Evolutionary conservation across 2,888 invertebrate genomes (phyloP).

Genomic region (Proisotoma minuta): DNA sequence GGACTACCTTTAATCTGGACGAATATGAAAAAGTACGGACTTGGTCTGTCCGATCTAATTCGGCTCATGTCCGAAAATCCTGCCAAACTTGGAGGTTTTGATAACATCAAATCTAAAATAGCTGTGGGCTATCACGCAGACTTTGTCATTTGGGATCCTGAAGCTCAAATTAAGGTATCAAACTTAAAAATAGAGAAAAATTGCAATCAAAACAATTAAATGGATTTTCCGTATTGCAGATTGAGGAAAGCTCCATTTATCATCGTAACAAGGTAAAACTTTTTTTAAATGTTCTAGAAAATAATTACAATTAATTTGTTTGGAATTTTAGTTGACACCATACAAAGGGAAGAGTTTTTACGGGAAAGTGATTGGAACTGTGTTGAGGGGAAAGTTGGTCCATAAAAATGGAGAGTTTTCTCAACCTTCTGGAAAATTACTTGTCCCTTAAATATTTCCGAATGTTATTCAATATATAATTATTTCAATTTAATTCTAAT

Average conservation of each 20-base stretch:
- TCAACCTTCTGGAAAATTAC: slow-evolving; percentile 54
- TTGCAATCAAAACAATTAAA: background rate
- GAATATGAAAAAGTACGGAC: slow-evolving; percentile 56
- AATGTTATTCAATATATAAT: background rate
- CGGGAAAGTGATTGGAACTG: slow-evolving; percentile 63
- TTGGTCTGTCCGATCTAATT: slow-evolving; percentile 57
- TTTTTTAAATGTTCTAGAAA: slow-evolving; percentile 1
- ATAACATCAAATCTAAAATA: slow-evolving; percentile 61
- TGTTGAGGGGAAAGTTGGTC: slow-evolving; percentile 62
- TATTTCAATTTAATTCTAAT: background rate
- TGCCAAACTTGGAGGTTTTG: slow-evolving; percentile 61
- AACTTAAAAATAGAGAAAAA: slow-evolving; percentile 4
- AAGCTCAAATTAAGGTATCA: slow-evolving; percentile 58
- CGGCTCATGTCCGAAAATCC: slow-evolving; percentile 61
- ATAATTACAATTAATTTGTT: background rate
- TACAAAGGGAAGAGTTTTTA: slow-evolving; percentile 60
- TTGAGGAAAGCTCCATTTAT: slow-evolving; percentile 56
- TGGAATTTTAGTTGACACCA: slow-evolving; percentile 58
- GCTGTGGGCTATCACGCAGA: slow-evolving; percentile 65
- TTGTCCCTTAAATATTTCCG: slow-evolving; percentile 49
- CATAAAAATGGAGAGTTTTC: slow-evolving; percentile 54
- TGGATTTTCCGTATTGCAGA: slow-evolving; percentile 45
- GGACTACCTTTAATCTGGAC: slow-evolving; percentile 68
- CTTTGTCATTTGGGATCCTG: slow-evolving; percentile 66
- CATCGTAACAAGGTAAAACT: slow-evolving; percentile 64